Evolutionary conservation across 2,888 invertebrate genomes (phyloP), one percentile per base, ranked within the genome.

Genomic region (Plebejus argus): DNA sequence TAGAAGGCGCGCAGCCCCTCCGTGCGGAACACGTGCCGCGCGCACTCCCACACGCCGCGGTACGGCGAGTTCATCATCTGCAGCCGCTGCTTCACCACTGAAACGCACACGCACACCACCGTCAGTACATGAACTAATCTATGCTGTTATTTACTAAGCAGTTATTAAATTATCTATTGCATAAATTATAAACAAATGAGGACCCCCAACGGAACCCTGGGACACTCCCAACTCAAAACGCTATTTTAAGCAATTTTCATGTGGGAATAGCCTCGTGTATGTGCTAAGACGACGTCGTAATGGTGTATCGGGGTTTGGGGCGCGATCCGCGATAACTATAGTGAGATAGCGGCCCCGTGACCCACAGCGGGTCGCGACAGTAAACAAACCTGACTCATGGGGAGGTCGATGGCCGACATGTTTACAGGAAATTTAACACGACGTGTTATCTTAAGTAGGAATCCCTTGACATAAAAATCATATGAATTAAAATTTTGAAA

Each of bases 11-110:
- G 93, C 81, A 96, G 80, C 33, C 99, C 99, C 95, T 99, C 99
- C 33, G 95, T 94, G 83, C 95, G 94, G 91, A 97, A 98, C 81
- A 98, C 95, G 86, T 96, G 96, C 80, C 95, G 93, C 86, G 97
- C 95, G 95, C 99, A 99, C 85, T 97, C 96, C 84, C 97, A 89
- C 83, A 98, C 98, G 82, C 97, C 96, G 90, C 96, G 97, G 94
- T 99, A 99, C 72, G 99, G 99, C 78, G 99, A 99, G 92, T 98
- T 97, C 90, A 97, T 96, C 98, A 99, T 99, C 95, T 99, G 99
- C 95, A 99, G 96, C 84, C 99, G 96, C 94, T 99, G 99, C 94
- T 99, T 99, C 81, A 99, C 97, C 89, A 99, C 98, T 97, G 94
- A 35, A 85, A 82, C n/a, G n/a, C 45, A 15, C 53, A 33, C 23